Evolutionary conservation across 2,888 invertebrate species (phyloP).

Genomic region (Lithophane socia): DNA sequence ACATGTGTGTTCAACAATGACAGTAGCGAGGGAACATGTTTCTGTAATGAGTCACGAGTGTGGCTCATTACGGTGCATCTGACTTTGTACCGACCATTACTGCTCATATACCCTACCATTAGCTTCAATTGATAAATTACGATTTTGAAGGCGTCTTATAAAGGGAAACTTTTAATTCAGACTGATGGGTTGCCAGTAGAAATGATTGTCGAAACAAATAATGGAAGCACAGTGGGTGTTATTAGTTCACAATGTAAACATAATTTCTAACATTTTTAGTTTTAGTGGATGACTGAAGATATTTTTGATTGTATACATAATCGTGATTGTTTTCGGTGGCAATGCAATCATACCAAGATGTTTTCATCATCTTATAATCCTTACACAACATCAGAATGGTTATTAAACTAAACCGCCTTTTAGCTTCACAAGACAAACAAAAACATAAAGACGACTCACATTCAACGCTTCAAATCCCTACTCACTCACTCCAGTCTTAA

Average conservation of each 20-base stretch:
- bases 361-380: conserved; percentile 3
- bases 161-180: conserved; percentile 36
- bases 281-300: conserved; percentile 23
- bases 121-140: conserved; percentile 67
- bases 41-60: conserved; percentile 68
- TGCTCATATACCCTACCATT: conserved; percentile 56
- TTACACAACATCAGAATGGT: background rate
- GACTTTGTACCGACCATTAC: conserved; percentile 58
- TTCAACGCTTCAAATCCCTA: background rate
- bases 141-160: conserved; percentile 44
- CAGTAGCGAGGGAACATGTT: conserved; percentile 62
- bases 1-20: conserved; percentile 60
- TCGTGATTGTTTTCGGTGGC: conserved; percentile 11
- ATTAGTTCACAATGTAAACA: conserved; percentile 26
- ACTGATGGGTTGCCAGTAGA: conserved; percentile 21
- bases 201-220: conserved; percentile 29
- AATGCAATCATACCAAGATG: conserved; percentile 12
- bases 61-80: conserved; percentile 53
- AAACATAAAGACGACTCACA: background rate
- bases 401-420: background rate
- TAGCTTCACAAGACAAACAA: background rate
- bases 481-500: background rate
- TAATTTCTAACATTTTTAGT: conserved; percentile 33
- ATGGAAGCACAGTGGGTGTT: conserved; percentile 21
- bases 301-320: conserved; percentile 20